Evolutionary conservation across 2,797 vertebrate genomes (phyloP), one percentile per base, ranked within the genome.

Genomic region (Siniperca undulata): DNA sequence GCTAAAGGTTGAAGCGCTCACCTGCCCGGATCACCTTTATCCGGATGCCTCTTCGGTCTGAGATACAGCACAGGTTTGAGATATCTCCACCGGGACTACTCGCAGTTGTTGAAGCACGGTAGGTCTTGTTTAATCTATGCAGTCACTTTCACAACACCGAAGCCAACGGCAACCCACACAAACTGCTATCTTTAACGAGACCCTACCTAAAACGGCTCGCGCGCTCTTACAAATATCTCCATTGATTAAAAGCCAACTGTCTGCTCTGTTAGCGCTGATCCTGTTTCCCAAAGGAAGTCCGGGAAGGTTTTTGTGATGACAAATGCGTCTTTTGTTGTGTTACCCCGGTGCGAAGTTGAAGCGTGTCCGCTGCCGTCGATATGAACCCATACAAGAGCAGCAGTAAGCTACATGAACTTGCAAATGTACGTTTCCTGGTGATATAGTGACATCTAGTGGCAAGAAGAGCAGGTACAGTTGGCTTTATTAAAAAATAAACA

Each of bases 381-480:
- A n/a, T 78, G 77, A 88, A 74, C 60, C 74, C 68, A 13, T 1
- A 6, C 65, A 48, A 19, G 36, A 86, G 75, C 80, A 82, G 69
- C 59, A 40, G 24, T 7, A 36, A 52, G 16, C 30, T 30, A 30
- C 30, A 42, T 8, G 36, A 59, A 87, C 60, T 80, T 30, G 40
- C 14, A 42, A 14, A 22, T 17, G 61, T 0, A 1, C 16, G 40
- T 60, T 79, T 44, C 16, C 17, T 60, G 10, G 69, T 55, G 30
- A 24, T 55, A 70, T 20, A 87, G 84, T 3, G 93, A 44, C 91
- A 90, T 55, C 93, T 88, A 90, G 88, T 75, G 94, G 84, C 59
- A 0, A 12, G 1, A n/a, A 0, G 1, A 3, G 56, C 1, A 48
- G 2, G n/a, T 68, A 3, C 85, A 77, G 6, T 2, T 56, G 27